Conservation (phyloP, 2,797 vertebrate genomes). For the Manis javanica region DNA sequence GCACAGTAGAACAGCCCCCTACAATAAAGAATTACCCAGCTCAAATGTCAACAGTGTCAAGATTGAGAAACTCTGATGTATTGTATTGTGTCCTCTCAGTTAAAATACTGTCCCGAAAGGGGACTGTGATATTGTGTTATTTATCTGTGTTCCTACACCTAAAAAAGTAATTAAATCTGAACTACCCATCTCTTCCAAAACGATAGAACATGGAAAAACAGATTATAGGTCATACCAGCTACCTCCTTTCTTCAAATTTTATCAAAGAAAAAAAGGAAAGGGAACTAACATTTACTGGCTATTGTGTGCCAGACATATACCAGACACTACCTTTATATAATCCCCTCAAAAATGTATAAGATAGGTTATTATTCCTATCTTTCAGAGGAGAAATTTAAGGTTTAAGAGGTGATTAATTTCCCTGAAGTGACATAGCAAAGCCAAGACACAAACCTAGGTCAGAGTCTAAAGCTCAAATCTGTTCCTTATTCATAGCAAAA, state of each 20-base stretch:
- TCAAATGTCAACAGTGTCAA: not conserved
- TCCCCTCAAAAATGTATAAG: not conserved
- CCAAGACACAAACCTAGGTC: not conserved
- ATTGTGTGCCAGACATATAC: not conserved
- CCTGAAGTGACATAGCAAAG: not conserved
- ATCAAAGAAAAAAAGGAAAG: not conserved
- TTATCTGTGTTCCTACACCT: not conserved
- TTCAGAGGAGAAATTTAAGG: not conserved
- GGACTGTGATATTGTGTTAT: not conserved
- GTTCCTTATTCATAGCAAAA: not conserved
- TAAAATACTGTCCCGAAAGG: not conserved
- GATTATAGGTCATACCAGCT: not conserved
- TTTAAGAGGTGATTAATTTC: not conserved
- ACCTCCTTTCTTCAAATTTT: constrained; percentile 10
- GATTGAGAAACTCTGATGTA: not conserved
- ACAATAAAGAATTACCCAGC: not conserved
- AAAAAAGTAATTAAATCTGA: not conserved
- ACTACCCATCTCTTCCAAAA: constrained; percentile 25
- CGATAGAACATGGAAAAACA: not conserved
- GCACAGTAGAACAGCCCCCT: not conserved
- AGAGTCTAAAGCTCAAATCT: not conserved
- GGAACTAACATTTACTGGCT: not conserved
- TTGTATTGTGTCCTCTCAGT: not conserved
- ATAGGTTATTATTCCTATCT: not conserved
- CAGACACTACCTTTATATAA: not conserved